Percentiles rank a stretch among this genome's conserved stretches.
Conservation (phyloP, 1,140 invertebrate genomes). For the Penaeus japonicus region DNA sequence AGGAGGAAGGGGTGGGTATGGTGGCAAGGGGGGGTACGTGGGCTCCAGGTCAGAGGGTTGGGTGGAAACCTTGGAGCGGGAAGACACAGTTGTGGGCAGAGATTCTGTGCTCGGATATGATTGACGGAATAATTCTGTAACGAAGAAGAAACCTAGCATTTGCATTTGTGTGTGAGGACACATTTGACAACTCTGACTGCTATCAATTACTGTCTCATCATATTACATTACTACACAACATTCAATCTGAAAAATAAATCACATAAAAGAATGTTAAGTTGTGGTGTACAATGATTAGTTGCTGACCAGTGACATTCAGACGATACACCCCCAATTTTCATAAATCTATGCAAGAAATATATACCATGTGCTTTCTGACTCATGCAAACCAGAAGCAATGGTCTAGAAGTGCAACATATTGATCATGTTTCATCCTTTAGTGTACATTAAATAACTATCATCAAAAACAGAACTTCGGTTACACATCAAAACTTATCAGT, state of each 20-base stretch:
- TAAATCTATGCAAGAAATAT: too few relatives aligned
- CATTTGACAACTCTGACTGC: neutral
- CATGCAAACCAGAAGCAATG: too few relatives aligned
- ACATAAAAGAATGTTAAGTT: neutral
- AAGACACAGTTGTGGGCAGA: constrained; percentile 61
- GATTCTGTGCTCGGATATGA: constrained; percentile 65
- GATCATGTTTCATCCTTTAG: too few relatives aligned
- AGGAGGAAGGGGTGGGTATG: constrained; percentile 60
- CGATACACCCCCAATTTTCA: too few relatives aligned
- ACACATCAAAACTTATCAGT: too few relatives aligned
- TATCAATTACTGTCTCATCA: neutral
- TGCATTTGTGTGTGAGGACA: constrained; percentile 42
- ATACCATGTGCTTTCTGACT: too few relatives aligned
- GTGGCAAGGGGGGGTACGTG: constrained; percentile 58
- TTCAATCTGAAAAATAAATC: neutral
- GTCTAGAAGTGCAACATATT: too few relatives aligned
- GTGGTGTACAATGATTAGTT: too few relatives aligned
- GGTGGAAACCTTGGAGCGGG: constrained; percentile 56
- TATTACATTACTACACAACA: neutral
- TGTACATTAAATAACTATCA: too few relatives aligned
- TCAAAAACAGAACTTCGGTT: too few relatives aligned
- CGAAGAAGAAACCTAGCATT: constrained; percentile 55
- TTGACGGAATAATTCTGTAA: constrained; percentile 64
- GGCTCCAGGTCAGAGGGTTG: constrained; percentile 51
- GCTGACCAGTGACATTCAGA: too few relatives aligned